Conservation (phyloP, 2,888 invertebrate genomes). For the Lottia scabra region DNA sequence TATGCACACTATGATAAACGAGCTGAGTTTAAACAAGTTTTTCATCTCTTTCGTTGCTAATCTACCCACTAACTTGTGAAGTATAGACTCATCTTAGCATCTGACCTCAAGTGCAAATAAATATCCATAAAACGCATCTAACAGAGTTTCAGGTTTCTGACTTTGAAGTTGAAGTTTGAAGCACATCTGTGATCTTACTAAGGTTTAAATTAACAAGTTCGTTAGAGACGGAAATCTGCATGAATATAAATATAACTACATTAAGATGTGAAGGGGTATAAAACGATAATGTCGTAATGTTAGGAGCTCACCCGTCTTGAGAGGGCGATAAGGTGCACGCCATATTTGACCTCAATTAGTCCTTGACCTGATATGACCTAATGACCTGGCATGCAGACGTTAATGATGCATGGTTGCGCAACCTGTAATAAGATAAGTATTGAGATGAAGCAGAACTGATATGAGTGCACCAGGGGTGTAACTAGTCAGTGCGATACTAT, state of each 20-base stretch:
- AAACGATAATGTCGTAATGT: background rate
- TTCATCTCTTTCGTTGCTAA: slow-evolving; percentile 1
- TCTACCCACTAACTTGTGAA: slow-evolving; percentile 1
- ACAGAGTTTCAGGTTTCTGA: slow-evolving; percentile 2
- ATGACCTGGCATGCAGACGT: slow-evolving; percentile 3
- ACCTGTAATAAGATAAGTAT: slow-evolving; percentile 1
- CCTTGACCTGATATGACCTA: slow-evolving; percentile 17
- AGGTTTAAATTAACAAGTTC: background rate
- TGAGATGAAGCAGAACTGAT: slow-evolving; percentile 1
- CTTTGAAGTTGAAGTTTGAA: background rate
- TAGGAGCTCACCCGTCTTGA: background rate
- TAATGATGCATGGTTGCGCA: slow-evolving; percentile 6
- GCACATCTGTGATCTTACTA: slow-evolving; percentile 3
- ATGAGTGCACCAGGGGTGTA: background rate
- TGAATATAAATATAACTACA: background rate
- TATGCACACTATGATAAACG: slow-evolving; percentile 3
- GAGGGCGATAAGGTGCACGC: slow-evolving; percentile 4
- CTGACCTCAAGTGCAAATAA: slow-evolving; percentile 1
- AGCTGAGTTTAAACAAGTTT: background rate
- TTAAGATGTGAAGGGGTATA: background rate
- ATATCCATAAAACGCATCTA: slow-evolving; percentile 5
- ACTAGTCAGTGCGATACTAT: slow-evolving; percentile 2
- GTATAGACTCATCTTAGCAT: slow-evolving; percentile 6
- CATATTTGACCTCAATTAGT: slow-evolving; percentile 20
- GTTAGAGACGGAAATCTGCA: background rate